Evolutionary conservation across 2,888 invertebrate genomes (phyloP), one percentile per base, ranked within the genome.

Genomic region (Apotomis capreana): DNA sequence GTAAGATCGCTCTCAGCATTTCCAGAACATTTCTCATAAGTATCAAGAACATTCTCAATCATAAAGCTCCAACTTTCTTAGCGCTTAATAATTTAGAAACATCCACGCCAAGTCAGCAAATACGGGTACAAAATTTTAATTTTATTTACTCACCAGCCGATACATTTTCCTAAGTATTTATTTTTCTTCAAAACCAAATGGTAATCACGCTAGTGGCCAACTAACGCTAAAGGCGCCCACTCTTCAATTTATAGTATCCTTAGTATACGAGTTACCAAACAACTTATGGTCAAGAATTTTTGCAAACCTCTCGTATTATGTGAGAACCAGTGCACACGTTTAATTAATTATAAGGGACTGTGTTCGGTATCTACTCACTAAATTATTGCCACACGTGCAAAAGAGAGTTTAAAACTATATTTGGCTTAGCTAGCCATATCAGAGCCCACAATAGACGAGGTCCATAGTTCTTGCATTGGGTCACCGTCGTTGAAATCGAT

Each of bases 81-180:
- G 63, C 3, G 12, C 26, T 51, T 4, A 9, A 49, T 58, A 13
- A 59, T 51, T n/a, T 37, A 58, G 10, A 49, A 59, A 15, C 60
- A 13, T 51, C 44, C 12, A 54, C 63, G 13, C 40, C n/a, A 55
- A 40, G 67, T 57, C 54, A 55, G 37, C 49, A 10, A 57, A 26
- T 40, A 8, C 10, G 6, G 57, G 15, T 0, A 49, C 10, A 5
- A 5, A 46, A 4, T 15, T 57, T 44, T 36, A 6, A 36, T 12
- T 3, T 13, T 52, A 70, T 64, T 67, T 52, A 85, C 87, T 89
- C 71, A 89, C 88, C 84, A 85, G 78, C 54, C 81, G 79, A 75
- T 79, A 84, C 87, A 89, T 89, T 79, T 81, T 80, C 58, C 64
- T 62, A 26, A 26, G 2, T 77, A 46, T 76, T 69, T 58, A 15